Percentiles rank a stretch among this genome's conserved stretches.
These are phyloP conservation scores for Drosophila peninsularis DNA, from an alignment of 2,888 invertebrate genomes.

Conservation along the genomic window DNA sequence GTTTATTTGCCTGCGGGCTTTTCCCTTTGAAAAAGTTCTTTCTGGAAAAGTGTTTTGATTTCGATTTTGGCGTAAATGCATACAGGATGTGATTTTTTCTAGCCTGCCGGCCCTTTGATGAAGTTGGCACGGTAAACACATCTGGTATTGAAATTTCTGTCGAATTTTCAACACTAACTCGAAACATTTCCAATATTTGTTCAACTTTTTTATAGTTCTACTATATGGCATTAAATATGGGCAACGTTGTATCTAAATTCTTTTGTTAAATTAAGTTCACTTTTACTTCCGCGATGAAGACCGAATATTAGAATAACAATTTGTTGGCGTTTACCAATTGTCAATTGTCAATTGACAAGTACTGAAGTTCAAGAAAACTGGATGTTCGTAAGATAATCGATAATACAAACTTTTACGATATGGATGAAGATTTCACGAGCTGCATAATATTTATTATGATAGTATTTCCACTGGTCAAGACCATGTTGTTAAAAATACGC, in stretches of 20 bases:
- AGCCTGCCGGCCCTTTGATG: slow-evolving; percentile 35
- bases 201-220: neutral
- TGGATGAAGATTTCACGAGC: neutral
- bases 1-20: slow-evolving; percentile 50
- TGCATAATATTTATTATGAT: neutral
- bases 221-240: neutral
- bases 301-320: neutral
- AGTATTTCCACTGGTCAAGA: neutral
- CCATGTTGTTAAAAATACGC: neutral
- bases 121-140: slow-evolving; percentile 12
- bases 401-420: neutral
- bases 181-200: neutral
- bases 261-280: neutral
- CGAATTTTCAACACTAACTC: neutral
- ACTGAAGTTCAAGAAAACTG: neutral
- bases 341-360: neutral
- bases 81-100: slow-evolving; percentile 33
- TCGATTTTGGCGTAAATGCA: slow-evolving; percentile 27
- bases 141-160: slow-evolving; percentile 7
- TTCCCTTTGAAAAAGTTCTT: slow-evolving; percentile 28
- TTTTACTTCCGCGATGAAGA: neutral
- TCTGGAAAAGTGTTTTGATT: slow-evolving; percentile 30
- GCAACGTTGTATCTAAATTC: slow-evolving; percentile 8
- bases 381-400: no score
- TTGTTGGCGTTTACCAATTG: neutral